These are phyloP conservation scores for Tigriopus californicus DNA, from an alignment of 2,888 invertebrate genomes.

Conservation along the genomic window DNA sequence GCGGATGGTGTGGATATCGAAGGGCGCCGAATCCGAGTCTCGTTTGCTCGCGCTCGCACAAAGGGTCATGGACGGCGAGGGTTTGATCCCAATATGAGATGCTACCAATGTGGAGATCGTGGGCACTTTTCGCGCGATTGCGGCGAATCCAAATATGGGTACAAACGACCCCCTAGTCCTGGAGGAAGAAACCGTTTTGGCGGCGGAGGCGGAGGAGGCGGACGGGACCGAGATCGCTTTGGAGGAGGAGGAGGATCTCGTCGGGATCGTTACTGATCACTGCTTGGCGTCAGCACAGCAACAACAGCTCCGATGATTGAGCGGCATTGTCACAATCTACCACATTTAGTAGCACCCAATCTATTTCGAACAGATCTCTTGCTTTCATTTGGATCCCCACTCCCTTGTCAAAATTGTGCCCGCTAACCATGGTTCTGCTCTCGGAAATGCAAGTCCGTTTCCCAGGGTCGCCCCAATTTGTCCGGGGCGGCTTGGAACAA, in stretches of 20 bases:
- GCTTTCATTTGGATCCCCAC: too few species aligned
- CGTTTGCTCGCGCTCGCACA: slow-evolving; percentile 35
- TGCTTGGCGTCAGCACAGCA: too few species aligned
- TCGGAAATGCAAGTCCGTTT: too few species aligned
- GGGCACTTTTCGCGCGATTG: slow-evolving; percentile 41
- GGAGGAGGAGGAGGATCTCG: neutral
- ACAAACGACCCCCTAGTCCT: slow-evolving; percentile 22
- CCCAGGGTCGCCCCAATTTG: too few species aligned
- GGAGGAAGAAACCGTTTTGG: slow-evolving; percentile 16
- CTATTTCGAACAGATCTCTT: too few species aligned
- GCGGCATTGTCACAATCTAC: too few species aligned
- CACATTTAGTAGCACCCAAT: too few species aligned
- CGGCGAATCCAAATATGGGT: slow-evolving; percentile 26
- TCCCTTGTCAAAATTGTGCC: too few species aligned
- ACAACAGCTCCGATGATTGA: too few species aligned
- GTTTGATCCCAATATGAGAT: slow-evolving; percentile 37
- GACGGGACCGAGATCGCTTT: slow-evolving; percentile 6
- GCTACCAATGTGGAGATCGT: slow-evolving; percentile 38
- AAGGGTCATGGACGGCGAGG: slow-evolving; percentile 31
- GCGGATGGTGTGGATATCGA: slow-evolving; percentile 34
- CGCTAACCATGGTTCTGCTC: too few species aligned
- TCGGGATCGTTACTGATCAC: too few species aligned
- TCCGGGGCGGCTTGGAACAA: too few species aligned
- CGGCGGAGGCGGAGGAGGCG: neutral
- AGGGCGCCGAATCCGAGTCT: slow-evolving; percentile 35